phyloP scores from a whole-genome alignment of 30 jellyfish, hydroid and myxozoan species.

The Aurelia sp. region DNA sequence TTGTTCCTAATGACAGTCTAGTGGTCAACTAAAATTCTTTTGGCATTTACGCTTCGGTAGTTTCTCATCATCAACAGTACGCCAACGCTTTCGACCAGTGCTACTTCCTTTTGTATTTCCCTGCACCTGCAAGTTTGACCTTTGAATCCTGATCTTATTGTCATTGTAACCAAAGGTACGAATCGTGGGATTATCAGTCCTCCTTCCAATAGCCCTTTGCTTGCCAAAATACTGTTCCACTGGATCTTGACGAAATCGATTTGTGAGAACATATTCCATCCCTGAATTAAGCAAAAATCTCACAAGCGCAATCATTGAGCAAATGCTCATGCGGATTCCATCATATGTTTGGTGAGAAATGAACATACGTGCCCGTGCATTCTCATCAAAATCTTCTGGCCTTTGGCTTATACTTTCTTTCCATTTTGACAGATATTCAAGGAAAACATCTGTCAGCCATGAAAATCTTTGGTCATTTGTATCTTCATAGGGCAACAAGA shows the following conservation, averaged over 20 bases:
- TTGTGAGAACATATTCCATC: no score
- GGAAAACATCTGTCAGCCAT: conserved; percentile 14
- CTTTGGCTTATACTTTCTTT: conserved; percentile 13
- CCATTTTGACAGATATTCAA: conserved; percentile 13
- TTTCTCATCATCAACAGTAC: not conserved
- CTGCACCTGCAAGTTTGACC: not conserved
- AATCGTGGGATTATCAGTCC: no score
- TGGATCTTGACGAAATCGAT: not conserved
- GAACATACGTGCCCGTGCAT: no score
- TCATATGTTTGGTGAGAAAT: no score
- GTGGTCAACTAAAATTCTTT: not conserved
- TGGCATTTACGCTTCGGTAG: not conserved
- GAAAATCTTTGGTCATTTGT: conserved; percentile 21
- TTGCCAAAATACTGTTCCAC: no score
- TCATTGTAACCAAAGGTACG: not conserved
- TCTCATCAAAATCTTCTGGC: no score
- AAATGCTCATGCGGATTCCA: no score
- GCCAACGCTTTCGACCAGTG: not conserved
- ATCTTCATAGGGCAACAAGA: conserved; percentile 1
- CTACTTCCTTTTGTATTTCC: conserved; percentile 1
- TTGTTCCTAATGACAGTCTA: no score
- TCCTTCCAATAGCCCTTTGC: no score
- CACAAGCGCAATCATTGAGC: no score
- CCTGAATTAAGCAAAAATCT: no score
- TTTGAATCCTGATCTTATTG: not conserved